Conservation (phyloP, 2,797 vertebrate genomes). For the Siniperca undulata region DNA sequence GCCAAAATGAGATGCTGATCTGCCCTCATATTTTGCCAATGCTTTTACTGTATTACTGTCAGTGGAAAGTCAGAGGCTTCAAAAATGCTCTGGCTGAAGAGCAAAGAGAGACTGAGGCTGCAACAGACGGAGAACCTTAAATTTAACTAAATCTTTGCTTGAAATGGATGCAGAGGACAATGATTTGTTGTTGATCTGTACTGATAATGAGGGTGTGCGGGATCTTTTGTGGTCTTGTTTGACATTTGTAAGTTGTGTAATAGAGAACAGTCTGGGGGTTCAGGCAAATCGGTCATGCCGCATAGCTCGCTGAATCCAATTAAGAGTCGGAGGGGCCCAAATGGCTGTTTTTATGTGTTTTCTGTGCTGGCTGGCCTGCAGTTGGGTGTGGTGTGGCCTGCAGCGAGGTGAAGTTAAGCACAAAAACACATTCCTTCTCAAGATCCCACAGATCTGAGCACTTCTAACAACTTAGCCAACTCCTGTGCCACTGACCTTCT, state of each 20-base stretch:
- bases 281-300: constrained; percentile 78
- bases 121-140: constrained; percentile 51
- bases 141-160: constrained; percentile 49
- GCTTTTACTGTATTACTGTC: constrained; percentile 61
- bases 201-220: constrained; percentile 68
- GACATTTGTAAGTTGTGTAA: constrained; percentile 82
- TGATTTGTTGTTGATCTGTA: constrained; percentile 53
- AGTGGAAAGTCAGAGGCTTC: constrained; percentile 64
- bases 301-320: constrained; percentile 86
- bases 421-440: constrained; percentile 82
- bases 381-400: constrained; percentile 81
- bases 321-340: constrained; percentile 81
- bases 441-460: constrained; percentile 56
- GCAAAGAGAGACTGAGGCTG: constrained; percentile 44
- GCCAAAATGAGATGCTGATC: constrained; percentile 76
- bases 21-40: constrained; percentile 69
- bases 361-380: constrained; percentile 76
- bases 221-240: constrained; percentile 76
- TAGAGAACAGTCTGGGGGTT: constrained; percentile 72
- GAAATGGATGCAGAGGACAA: constrained; percentile 44
- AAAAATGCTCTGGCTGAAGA: constrained; percentile 59
- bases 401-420: constrained; percentile 79
- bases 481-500: constrained; percentile 26
- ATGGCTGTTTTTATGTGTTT: constrained; percentile 80
- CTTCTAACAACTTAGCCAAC: constrained; percentile 34